These are phyloP conservation scores for Unio delphinus DNA, from an alignment of 2,888 invertebrate species.

Conservation along the genomic window DNA sequence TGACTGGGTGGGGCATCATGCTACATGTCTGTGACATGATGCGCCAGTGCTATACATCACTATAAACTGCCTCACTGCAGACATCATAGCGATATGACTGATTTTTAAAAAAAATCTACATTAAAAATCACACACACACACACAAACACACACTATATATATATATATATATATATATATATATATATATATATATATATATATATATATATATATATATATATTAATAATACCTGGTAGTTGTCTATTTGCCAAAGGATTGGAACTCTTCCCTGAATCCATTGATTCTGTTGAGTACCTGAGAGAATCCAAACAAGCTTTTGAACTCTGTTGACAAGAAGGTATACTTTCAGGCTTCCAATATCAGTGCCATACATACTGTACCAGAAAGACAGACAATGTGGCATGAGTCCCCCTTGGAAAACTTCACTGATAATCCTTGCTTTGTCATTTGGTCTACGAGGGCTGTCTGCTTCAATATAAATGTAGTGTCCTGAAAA, in stretches of 20 bases:
- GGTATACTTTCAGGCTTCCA: conserved; percentile 54
- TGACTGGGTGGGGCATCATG: no score
- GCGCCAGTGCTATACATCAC: no score
- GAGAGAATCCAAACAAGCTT: conserved; percentile 42
- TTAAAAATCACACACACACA: no score
- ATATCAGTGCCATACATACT: conserved; percentile 59
- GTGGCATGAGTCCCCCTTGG: conserved; percentile 6
- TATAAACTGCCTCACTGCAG: no score
- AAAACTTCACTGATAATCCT: conserved; percentile 50
- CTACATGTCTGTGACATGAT: no score
- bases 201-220: neutral
- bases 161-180: neutral
- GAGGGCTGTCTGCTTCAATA: conserved; percentile 57
- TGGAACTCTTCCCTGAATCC: conserved; percentile 46
- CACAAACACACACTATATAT: neutral
- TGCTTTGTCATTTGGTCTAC: conserved; percentile 49
- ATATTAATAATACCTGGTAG: conserved; percentile 22
- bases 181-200: neutral
- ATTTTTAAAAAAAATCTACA: no score
- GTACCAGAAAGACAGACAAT: conserved; percentile 63
- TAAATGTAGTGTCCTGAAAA: conserved; percentile 56
- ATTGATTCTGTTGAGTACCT: conserved; percentile 44
- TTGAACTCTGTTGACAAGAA: conserved; percentile 11
- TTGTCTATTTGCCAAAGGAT: conserved; percentile 21
- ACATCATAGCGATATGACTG: no score